Conservation (phyloP, 2,113 vertebrate species). For the Fulmarus glacialis region DNA sequence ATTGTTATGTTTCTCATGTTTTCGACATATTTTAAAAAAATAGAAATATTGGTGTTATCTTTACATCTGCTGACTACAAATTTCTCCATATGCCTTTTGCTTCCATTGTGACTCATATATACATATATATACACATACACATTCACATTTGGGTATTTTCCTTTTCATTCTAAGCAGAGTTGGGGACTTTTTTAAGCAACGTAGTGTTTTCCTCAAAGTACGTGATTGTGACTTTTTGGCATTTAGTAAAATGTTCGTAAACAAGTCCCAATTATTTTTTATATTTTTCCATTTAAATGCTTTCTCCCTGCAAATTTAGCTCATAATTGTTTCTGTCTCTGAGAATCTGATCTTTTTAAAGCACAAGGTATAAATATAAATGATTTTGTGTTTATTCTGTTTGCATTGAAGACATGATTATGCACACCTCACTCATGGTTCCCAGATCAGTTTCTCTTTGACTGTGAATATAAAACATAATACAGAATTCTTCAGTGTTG, state of each 20-base stretch:
- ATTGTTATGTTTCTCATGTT: not conserved
- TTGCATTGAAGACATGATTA: not conserved
- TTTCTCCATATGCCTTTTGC: not conserved
- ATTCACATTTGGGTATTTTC: not conserved
- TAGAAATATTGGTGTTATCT: not conserved
- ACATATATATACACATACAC: not conserved
- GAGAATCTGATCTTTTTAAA: not conserved
- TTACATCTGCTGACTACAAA: not conserved
- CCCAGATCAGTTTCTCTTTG: not conserved
- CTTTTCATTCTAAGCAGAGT: not conserved
- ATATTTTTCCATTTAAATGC: not conserved
- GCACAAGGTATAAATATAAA: not conserved
- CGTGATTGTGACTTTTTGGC: not conserved
- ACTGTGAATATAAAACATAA: not conserved
- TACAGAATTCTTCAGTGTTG: not conserved
- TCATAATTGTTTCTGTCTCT: not conserved
- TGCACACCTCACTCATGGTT: not conserved
- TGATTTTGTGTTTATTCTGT: not conserved
- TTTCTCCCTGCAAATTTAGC: not conserved
- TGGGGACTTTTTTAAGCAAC: fast-evolving
- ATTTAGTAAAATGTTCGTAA: not conserved
- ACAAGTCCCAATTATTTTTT: not conserved
- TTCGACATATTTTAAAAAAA: not conserved
- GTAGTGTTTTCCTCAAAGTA: fast-evolving
- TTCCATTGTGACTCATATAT: not conserved